Percentiles rank a stretch among this genome's conserved stretches.
These are phyloP conservation scores for Drosophila anomelani DNA, from an alignment of 2,888 invertebrate genomes.

Conservation along the genomic window DNA sequence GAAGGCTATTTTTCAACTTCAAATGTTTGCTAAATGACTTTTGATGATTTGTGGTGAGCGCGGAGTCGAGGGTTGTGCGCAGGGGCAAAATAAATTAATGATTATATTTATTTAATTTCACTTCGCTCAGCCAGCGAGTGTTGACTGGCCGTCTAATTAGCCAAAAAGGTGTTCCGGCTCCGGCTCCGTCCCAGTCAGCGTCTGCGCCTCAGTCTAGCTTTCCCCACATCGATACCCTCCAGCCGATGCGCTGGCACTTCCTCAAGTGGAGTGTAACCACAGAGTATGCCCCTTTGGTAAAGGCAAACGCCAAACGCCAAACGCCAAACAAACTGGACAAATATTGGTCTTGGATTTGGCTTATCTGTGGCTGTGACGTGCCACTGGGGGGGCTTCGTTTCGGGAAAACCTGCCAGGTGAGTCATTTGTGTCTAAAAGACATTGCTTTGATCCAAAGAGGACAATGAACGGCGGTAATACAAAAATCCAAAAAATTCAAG, in stretches of 20 bases:
- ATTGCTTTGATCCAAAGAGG: slow-evolving; percentile 31
- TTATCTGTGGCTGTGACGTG: slow-evolving; percentile 32
- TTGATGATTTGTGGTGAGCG: slow-evolving; percentile 76
- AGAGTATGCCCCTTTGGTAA: not conserved
- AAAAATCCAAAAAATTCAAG: slow-evolving; percentile 3
- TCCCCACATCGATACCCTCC: slow-evolving; percentile 11
- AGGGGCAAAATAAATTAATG: slow-evolving; percentile 77
- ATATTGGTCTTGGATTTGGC: slow-evolving; percentile 27
- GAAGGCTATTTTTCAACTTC: slow-evolving; percentile 83
- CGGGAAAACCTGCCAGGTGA: slow-evolving; percentile 25
- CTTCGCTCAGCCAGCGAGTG: slow-evolving; percentile 52
- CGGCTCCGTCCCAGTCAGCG: slow-evolving; percentile 1
- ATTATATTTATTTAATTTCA: slow-evolving; percentile 78
- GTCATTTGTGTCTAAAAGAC: slow-evolving; percentile 20
- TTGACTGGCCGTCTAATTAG: slow-evolving; percentile 76
- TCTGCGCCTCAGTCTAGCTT: slow-evolving; percentile 8
- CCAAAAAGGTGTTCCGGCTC: slow-evolving; percentile 35
- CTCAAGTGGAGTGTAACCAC: slow-evolving; percentile 17
- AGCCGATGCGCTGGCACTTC: slow-evolving; percentile 38
- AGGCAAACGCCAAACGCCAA: slow-evolving; percentile 4
- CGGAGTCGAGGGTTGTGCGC: slow-evolving; percentile 51
- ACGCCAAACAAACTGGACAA: slow-evolving; percentile 33
- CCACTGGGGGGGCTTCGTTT: not conserved
- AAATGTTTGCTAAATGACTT: slow-evolving; percentile 82
- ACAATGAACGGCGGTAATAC: slow-evolving; percentile 41